Evolutionary conservation across 1,140 invertebrate species (phyloP).

Genomic region (Chironomus striatipennis): DNA sequence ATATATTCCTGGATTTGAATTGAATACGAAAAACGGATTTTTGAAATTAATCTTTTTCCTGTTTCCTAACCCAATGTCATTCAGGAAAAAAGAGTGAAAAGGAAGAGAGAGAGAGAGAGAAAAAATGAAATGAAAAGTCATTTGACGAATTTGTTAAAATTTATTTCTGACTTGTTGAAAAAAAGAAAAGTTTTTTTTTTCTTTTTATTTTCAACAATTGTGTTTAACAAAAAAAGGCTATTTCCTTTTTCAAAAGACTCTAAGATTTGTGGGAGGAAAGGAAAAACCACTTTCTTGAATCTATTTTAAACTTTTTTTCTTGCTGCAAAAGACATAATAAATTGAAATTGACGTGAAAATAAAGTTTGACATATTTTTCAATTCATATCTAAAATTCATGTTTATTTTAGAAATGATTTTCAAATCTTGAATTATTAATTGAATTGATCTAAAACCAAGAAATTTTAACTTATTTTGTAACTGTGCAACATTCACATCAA

Average conservation of each 20-base stretch:
- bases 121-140: background rate
- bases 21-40: background rate
- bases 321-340: background rate
- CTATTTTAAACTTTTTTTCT: too few relatives aligned
- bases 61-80: background rate
- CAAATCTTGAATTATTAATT: too few relatives aligned
- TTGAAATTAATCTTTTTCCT: slow-evolving; percentile 22
- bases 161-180: background rate
- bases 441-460: too few relatives aligned
- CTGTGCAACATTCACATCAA: too few relatives aligned
- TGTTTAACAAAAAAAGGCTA: background rate
- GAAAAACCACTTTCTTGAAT: too few relatives aligned
- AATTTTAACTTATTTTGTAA: too few relatives aligned
- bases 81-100: background rate
- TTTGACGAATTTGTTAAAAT: slow-evolving; percentile 5
- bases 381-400: too few relatives aligned
- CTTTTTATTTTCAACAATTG: background rate
- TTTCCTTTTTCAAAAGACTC: slow-evolving; percentile 3
- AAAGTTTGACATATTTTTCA: too few relatives aligned
- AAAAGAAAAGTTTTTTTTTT: too few relatives aligned
- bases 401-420: too few relatives aligned
- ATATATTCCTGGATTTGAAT: background rate
- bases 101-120: background rate
- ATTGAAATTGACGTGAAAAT: background rate
- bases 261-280: background rate